These are phyloP conservation scores for Bufotes viridis DNA, from an alignment of 2,797 vertebrate genomes.

Conservation along the genomic window DNA sequence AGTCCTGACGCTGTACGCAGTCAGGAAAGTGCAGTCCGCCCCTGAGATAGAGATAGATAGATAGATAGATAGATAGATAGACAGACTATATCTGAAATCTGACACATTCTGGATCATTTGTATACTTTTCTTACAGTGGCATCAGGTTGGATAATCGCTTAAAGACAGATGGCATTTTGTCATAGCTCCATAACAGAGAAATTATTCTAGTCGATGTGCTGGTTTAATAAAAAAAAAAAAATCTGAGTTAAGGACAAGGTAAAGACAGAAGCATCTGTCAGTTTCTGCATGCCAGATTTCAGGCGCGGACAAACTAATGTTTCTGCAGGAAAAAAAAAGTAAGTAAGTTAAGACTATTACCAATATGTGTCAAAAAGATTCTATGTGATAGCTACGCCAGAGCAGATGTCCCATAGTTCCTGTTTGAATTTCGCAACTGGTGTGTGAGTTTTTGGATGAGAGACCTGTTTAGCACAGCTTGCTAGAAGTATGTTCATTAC, in stretches of 20 bases:
- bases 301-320: conserved; percentile 78
- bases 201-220: conserved; percentile 77
- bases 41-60: too few relatives aligned
- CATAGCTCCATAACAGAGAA: conserved; percentile 78
- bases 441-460: conserved; percentile 77
- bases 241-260: conserved; percentile 81
- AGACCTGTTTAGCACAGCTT: conserved; percentile 75
- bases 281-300: conserved; percentile 74
- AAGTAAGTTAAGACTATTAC: conserved; percentile 72
- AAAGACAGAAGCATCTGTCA: conserved; percentile 80
- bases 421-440: conserved; percentile 77
- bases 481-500: conserved; percentile 74
- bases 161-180: conserved; percentile 82
- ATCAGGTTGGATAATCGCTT: conserved; percentile 79
- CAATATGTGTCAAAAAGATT: conserved; percentile 77
- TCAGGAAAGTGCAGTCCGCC: too few relatives aligned
- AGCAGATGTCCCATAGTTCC: conserved; percentile 79
- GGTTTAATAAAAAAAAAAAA: conserved; percentile 73
- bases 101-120: not conserved
- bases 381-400: conserved; percentile 79
- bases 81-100: not conserved
- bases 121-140: conserved; percentile 63
- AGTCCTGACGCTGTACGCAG: too few relatives aligned
- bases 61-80: not conserved
- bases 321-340: conserved; percentile 73